phyloP scores from a whole-genome alignment of 2,888 invertebrate genomes.

The Epinotia brunnichana region DNA sequence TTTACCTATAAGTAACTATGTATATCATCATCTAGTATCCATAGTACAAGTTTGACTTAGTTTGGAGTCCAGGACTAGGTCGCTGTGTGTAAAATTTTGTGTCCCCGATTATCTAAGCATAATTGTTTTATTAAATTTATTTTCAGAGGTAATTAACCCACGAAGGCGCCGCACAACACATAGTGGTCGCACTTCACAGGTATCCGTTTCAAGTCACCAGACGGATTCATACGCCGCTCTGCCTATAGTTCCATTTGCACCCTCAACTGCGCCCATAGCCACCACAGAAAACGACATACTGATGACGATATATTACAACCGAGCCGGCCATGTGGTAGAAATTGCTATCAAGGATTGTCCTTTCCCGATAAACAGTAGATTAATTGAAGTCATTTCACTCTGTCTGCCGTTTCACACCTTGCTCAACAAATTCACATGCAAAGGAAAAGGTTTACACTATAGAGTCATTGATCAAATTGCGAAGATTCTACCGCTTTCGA shows the following conservation, averaged over 20 bases:
- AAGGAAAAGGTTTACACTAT: slow-evolving; percentile 50
- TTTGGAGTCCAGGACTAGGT: too few relatives aligned
- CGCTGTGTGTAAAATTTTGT: too few relatives aligned
- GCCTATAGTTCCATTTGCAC: background rate
- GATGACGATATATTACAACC: slow-evolving; percentile 57
- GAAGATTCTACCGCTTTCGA: slow-evolving; percentile 59
- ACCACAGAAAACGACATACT: slow-evolving; percentile 42
- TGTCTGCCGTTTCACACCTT: slow-evolving; percentile 60
- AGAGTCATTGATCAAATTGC: slow-evolving; percentile 55
- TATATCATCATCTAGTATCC: too few relatives aligned
- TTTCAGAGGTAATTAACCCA: slow-evolving; percentile 3
- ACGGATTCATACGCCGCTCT: background rate
- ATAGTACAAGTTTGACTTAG: too few relatives aligned
- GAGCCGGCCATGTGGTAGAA: slow-evolving; percentile 53
- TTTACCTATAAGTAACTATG: too few relatives aligned
- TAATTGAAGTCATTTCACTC: slow-evolving; percentile 57
- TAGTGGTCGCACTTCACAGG: slow-evolving; percentile 1
- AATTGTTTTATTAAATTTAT: background rate
- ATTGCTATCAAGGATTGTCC: slow-evolving; percentile 52
- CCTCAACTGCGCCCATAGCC: background rate
- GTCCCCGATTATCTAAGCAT: too few relatives aligned
- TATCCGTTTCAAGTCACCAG: slow-evolving; percentile 1
- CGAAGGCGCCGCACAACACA: background rate
- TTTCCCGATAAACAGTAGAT: slow-evolving; percentile 50
- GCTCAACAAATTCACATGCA: slow-evolving; percentile 56